Base-by-base conservation (phyloP, 2,888 invertebrate species). In the Leptopilina myrica region DNA sequence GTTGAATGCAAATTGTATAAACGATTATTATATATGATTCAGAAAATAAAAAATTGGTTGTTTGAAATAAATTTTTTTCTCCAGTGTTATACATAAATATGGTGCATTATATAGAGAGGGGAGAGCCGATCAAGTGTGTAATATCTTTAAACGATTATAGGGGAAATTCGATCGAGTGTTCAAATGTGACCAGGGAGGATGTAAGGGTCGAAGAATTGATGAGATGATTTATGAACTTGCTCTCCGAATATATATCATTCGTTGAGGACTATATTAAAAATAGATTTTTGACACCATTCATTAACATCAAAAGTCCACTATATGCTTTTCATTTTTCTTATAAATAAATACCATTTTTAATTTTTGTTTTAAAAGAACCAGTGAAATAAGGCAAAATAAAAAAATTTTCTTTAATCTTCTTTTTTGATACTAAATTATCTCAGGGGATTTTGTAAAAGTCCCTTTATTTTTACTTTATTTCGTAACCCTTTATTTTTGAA, bases 181-280 rank as follows among this genome's bases (percentile, higher is more conserved):
- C 53, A 53, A 62, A 62, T 62, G 62, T 62, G 62, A 62, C 62
- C 62, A 62, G 69, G 69, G 69, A 53, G 69, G 53, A 69, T 69
- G 14, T 69, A 69, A 69, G 69, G 69, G 69, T 69, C 69, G 69
- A 69, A 53, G 69, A 69, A 69, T 69, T 69, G 69, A 69, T 33
- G 53, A 53, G 69, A 69, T 53, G 69, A 69, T 69, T 69, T 69
- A 69, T 69, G 69, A 46, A 53, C 26, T 53, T 33, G 6, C 53
- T 8, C 26, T 62, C 9, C 12, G 33, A 33, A 33, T 33, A 33
- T 33, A 33, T 33, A 33, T 4, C 11, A 53, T 69, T 53, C 69
- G 53, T 0, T 69, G 69, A 20, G 53, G 53, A 14, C 26, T 69
- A 3, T 33, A 14, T 53, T 53, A 53, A 53, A 26, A 59, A 59